Evolutionary conservation across 2,797 vertebrate species (phyloP).

Genomic region (Threskiornis aethiopicus): DNA sequence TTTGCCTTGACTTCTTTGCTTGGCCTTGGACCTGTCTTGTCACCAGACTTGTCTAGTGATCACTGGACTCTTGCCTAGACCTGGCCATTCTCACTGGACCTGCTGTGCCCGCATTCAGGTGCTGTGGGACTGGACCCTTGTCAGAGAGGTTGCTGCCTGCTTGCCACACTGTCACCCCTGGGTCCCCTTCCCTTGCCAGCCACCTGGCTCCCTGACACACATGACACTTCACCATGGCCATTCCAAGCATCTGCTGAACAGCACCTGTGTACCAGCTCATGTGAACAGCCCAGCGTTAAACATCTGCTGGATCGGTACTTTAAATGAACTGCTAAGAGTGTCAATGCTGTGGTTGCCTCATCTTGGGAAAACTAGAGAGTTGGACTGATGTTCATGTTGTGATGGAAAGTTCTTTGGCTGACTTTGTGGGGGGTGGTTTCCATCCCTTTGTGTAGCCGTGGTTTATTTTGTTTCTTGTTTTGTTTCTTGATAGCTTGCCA

Average conservation of each 20-base stretch:
- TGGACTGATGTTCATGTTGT: background rate
- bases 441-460: constrained; percentile 25
- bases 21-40: background rate
- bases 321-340: background rate
- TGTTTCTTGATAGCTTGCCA: constrained; percentile 24
- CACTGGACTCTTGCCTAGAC: background rate
- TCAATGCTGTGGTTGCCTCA: background rate
- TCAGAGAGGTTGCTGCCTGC: background rate
- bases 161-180: background rate
- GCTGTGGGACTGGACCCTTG: background rate
- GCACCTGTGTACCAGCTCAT: background rate
- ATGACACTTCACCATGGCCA: accelerated
- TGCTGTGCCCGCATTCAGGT: accelerated
- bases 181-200: background rate
- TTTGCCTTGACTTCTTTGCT: background rate
- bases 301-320: background rate
- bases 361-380: constrained; percentile 45
- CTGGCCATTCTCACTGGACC: background rate
- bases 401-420: constrained; percentile 61
- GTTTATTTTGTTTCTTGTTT: constrained; percentile 60
- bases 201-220: background rate
- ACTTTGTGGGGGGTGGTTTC: constrained; percentile 25
- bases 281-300: background rate
- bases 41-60: background rate
- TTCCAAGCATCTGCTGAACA: background rate